A percentile compares a stretch with the other conserved stretches of the same genome.
Evolutionary conservation across 1,140 invertebrate genomes (phyloP).

Genomic region (Littorina saxatilis): DNA sequence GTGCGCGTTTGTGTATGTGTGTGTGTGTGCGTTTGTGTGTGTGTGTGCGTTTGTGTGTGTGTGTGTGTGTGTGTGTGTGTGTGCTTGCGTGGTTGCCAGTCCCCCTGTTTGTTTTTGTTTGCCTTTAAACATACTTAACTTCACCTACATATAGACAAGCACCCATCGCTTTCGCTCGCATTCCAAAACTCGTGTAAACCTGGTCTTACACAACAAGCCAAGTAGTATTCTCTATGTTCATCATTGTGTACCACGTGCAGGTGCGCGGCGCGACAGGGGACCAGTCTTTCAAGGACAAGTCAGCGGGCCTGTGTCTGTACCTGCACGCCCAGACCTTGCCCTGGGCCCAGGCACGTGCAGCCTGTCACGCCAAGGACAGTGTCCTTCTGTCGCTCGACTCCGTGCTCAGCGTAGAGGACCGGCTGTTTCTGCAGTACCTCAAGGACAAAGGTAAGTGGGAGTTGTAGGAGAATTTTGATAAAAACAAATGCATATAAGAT

Average conservation of each 20-base stretch:
- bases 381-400: neutral
- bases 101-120: too few species aligned
- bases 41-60: neutral
- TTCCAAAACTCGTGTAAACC: neutral
- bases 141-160: too few species aligned
- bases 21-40: neutral
- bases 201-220: neutral
- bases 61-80: neutral
- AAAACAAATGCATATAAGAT: too few species aligned
- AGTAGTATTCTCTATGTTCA: neutral
- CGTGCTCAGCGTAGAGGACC: slow-evolving; percentile 11
- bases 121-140: too few species aligned
- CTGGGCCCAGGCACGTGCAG: neutral
- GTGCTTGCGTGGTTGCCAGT: neutral
- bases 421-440: slow-evolving; percentile 19
- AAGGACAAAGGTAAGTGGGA: slow-evolving; percentile 9
- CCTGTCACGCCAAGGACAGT: neutral
- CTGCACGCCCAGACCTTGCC: neutral
- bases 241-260: too few species aligned
- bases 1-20: neutral
- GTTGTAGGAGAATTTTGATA: too few species aligned
- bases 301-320: slow-evolving; percentile 7
- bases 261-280: neutral
- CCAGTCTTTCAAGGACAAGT: slow-evolving; percentile 21
- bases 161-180: too few species aligned